phyloP scores from a whole-genome alignment of 2,888 invertebrate species.

The Norana najaformis region DNA sequence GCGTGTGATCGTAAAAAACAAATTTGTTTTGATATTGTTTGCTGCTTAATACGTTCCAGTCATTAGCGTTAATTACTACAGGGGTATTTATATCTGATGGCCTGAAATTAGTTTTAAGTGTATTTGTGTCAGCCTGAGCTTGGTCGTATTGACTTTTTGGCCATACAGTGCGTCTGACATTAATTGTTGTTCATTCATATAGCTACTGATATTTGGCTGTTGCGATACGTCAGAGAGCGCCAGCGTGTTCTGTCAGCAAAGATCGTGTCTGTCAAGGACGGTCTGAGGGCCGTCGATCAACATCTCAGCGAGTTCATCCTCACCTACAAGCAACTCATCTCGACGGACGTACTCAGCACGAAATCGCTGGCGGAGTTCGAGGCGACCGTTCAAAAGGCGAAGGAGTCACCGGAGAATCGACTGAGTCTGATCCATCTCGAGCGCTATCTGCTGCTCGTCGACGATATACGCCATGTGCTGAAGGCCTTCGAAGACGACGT shows the following conservation, averaged over 20 bases:
- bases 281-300: conserved; percentile 10
- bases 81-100: too few species aligned
- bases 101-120: too few species aligned
- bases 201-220: background rate
- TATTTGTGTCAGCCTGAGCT: too few species aligned
- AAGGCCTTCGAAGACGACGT: conserved; percentile 10
- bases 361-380: background rate
- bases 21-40: too few species aligned
- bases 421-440: background rate
- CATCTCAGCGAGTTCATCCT: conserved; percentile 21
- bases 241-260: background rate
- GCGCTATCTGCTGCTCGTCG: background rate
- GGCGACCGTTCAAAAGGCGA: conserved; percentile 14
- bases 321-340: background rate
- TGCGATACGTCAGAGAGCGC: background rate
- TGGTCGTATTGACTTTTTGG: background rate
- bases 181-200: background rate
- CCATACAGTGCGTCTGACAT: background rate
- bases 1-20: too few species aligned
- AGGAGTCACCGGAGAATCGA: background rate
- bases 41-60: too few species aligned
- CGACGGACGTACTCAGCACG: conserved; percentile 1
- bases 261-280: background rate
- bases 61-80: too few species aligned
- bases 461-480: background rate